phyloP scores from a whole-genome alignment of 1,140 invertebrate genomes.

The Drosophila nebulosa region DNA sequence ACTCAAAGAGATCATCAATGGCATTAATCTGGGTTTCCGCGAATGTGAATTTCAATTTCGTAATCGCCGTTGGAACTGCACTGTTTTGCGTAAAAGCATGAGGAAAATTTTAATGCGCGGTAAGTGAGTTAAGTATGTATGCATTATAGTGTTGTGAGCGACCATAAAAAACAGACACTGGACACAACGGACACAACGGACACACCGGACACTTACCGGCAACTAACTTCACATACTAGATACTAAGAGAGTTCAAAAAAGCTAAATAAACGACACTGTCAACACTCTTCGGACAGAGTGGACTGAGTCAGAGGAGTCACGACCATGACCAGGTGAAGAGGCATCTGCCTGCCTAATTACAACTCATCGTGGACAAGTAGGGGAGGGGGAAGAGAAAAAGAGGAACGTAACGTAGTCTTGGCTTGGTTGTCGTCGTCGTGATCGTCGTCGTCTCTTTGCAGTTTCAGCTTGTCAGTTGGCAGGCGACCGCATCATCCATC shows the following conservation, averaged over 20 bases:
- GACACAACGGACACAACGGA: too few species aligned
- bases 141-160: background rate
- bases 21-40: constrained; percentile 88
- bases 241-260: constrained; percentile 13
- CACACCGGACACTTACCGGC: background rate
- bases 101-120: constrained; percentile 91
- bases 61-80: constrained; percentile 92
- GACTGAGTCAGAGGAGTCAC: constrained; percentile 12
- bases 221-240: constrained; percentile 4
- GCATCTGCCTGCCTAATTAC: constrained; percentile 64
- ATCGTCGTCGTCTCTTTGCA: background rate
- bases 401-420: background rate
- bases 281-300: constrained; percentile 44
- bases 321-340: constrained; percentile 19
- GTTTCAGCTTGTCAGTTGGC: constrained; percentile 42
- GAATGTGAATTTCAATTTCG: constrained; percentile 94
- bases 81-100: constrained; percentile 88
- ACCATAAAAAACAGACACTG: background rate
- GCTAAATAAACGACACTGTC: constrained; percentile 40
- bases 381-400: background rate
- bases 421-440: constrained; percentile 6
- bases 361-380: constrained; percentile 44
- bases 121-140: constrained; percentile 78
- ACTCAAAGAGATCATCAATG: constrained; percentile 88
- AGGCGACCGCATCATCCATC: constrained; percentile 75